Conservation (phyloP, 2,888 invertebrate genomes). For the Eretmocerus hayati region DNA sequence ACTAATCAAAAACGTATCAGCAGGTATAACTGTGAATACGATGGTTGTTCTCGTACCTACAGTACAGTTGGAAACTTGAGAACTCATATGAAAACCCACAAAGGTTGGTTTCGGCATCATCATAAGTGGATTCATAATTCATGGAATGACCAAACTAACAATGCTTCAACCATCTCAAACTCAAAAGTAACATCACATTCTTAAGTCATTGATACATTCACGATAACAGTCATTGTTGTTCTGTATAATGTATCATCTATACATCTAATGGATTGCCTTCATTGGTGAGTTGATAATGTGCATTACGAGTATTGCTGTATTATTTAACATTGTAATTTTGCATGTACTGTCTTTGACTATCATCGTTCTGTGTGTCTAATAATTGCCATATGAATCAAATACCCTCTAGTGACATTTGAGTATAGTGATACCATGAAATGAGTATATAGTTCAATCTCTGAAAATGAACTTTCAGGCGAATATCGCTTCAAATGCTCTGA, state of each 20-base stretch:
- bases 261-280: constrained; percentile 26
- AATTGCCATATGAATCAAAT: too few species aligned
- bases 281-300: constrained; percentile 28
- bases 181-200: too few species aligned
- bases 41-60: constrained; percentile 81
- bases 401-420: too few species aligned
- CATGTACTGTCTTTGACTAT: too few species aligned
- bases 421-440: too few species aligned
- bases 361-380: too few species aligned
- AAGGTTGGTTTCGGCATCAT: constrained; percentile 59
- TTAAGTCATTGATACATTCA: too few species aligned
- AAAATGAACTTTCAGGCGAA: constrained; percentile 64
- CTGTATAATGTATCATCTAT: too few species aligned
- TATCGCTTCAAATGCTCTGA: constrained; percentile 88
- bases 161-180: too few species aligned
- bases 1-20: constrained; percentile 56
- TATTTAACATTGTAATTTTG: not conserved
- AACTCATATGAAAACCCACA: constrained; percentile 93
- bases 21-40: constrained; percentile 81
- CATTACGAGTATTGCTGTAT: too few species aligned
- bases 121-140: not conserved
- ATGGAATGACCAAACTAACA: constrained; percentile 5
- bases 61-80: constrained; percentile 90
- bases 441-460: too few species aligned
- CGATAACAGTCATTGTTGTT: too few species aligned